Evolutionary conservation across 2,797 vertebrate genomes (phyloP).

Genomic region (Anabacerthia variegaticeps): DNA sequence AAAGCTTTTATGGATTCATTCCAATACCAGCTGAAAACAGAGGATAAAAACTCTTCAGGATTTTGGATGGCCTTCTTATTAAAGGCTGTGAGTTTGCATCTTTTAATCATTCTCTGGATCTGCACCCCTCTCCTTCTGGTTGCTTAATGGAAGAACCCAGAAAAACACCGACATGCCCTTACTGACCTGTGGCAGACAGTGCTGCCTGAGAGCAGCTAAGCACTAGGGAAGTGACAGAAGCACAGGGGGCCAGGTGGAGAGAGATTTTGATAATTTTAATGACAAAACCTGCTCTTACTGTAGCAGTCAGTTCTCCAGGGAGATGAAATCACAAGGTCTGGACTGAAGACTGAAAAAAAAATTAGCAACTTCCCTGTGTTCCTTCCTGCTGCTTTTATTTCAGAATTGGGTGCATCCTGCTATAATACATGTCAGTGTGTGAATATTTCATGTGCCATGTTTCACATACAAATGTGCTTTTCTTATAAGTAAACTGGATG

Average conservation of each 20-base stretch:
- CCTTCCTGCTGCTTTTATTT: slow-evolving; percentile 57
- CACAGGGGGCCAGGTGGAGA: not conserved
- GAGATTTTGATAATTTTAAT: not conserved
- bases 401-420: slow-evolving; percentile 9
- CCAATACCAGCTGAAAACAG: not conserved
- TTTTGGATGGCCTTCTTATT: not conserved
- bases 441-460: not conserved
- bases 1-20: not conserved
- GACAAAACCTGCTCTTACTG: not conserved
- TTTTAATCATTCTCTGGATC: not conserved
- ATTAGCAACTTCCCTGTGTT: slow-evolving; percentile 26
- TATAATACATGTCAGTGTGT: not conserved
- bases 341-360: slow-evolving; percentile 2
- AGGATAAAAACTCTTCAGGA: not conserved
- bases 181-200: not conserved
- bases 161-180: not conserved
- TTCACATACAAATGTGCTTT: not conserved
- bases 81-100: not conserved
- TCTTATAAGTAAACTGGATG: not conserved
- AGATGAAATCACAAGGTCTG: slow-evolving; percentile 19
- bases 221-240: not conserved
- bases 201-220: not conserved
- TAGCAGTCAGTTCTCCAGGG: not conserved
- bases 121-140: not conserved
- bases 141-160: not conserved